Evolutionary conservation across 2,113 vertebrate species (phyloP), one percentile per base, ranked within the genome.

Genomic region (Neoarius graeffei): DNA sequence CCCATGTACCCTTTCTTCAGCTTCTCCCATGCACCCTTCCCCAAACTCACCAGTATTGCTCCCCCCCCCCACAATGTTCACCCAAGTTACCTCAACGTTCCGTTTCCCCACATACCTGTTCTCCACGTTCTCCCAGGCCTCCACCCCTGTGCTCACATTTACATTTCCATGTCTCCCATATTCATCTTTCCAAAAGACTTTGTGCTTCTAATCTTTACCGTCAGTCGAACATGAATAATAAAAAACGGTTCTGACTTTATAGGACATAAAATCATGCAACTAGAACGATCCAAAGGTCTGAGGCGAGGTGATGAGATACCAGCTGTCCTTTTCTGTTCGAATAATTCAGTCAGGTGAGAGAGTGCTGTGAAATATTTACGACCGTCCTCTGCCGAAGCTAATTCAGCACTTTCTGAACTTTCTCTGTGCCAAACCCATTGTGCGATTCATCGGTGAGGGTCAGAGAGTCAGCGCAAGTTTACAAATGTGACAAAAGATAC

Each of bases 331-430:
- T 64, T 74, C 66, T 27, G 56, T 57, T 66, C 56, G 62, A 84
- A 89, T 64, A 79, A 56, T 57, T 50, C 57, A 85, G 76, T 82
- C 83, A 89, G 89, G 86, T 90, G 83, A 30, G 67, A 85, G 25
- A 85, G 59, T 67, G 35, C 74, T 52, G 35, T 90, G 83, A 90
- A 90, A 88, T 77, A 90, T 90, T 90, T 67, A 90, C 74, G 59
- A 50, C 79, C 2, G 62, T 85, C 66, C 86, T 57, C 77, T 79
- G 82, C 85, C 86, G 69, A 15, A 87, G 86, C 81, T 87, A 79
- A 85, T 66, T 87, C 83, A 85, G 86, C 89, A 81, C 66, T 74
- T 56, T 42, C 73, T 69, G 6, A 2, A 25, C 54, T 27, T 64
- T 56, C 57, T 23, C 80, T 42, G 30, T 4, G 10, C 57, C 30